These are phyloP conservation scores for Laterallus jamaicensis DNA, from an alignment of 2,113 vertebrate genomes.

Conservation along the genomic window DNA sequence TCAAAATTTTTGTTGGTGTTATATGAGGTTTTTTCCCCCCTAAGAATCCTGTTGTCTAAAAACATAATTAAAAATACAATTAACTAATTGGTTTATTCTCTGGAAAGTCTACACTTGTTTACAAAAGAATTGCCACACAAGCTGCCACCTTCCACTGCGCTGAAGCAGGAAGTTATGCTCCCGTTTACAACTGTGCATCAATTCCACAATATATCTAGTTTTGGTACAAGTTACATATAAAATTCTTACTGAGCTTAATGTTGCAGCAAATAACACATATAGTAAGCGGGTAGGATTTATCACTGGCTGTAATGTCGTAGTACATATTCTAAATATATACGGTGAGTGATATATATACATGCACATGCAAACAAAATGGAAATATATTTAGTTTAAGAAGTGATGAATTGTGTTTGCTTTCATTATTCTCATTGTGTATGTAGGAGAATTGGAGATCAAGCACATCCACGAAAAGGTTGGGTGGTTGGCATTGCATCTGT, in stretches of 20 bases:
- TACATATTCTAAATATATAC: conserved; percentile 30
- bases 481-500: not conserved
- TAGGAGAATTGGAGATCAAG: conserved; percentile 43
- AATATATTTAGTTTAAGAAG: conserved; percentile 65
- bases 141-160: conserved; percentile 17
- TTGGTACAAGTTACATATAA: conserved; percentile 65
- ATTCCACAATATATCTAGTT: conserved; percentile 63
- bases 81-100: conserved; percentile 20
- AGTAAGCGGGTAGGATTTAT: conserved; percentile 71
- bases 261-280: conserved; percentile 67
- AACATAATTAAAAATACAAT: conserved; percentile 48
- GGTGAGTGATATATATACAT: conserved; percentile 35
- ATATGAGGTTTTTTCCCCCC: fast-evolving
- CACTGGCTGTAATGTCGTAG: conserved; percentile 33
- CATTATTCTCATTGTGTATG: conserved; percentile 54
- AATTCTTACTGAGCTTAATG: conserved; percentile 68
- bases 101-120: conserved; percentile 54
- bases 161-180: conserved; percentile 36
- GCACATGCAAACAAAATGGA: conserved; percentile 52
- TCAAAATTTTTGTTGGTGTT: not conserved
- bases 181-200: conserved; percentile 65
- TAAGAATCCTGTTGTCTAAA: conserved; percentile 13
- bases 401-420: conserved; percentile 59
- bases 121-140: conserved; percentile 44
- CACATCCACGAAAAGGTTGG: not conserved